Conservation (phyloP, 1,140 invertebrate genomes). For the Drosophila novamexicana region DNA sequence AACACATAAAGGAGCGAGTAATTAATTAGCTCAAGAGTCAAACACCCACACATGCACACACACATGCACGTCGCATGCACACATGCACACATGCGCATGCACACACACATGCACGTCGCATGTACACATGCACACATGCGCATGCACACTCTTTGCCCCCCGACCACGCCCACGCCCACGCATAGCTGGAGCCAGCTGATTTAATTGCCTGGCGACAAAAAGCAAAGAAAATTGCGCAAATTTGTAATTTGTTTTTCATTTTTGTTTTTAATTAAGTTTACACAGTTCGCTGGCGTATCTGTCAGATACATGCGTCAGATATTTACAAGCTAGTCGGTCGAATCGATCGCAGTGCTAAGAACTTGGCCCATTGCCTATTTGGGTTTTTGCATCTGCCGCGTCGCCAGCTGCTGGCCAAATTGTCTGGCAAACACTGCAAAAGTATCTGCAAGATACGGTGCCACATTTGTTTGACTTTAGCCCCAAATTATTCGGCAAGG, state of each 20-base stretch:
- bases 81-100: background rate
- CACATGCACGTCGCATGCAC: background rate
- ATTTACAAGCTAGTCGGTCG: conserved; percentile 6
- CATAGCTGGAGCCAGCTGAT: conserved; percentile 10
- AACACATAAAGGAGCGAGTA: conserved; percentile 28
- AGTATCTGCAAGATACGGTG: background rate
- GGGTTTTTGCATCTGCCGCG: no score
- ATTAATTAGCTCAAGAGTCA: conserved; percentile 64
- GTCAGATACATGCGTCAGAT: background rate
- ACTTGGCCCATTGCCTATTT: conserved; percentile 6
- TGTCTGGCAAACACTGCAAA: background rate
- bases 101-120: background rate
- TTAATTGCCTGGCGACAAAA: conserved; percentile 25
- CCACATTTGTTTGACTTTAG: background rate
- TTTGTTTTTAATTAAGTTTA: background rate
- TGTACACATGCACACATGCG: no score
- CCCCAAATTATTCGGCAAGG: background rate
- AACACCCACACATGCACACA: background rate
- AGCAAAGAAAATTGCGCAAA: no score
- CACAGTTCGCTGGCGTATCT: no score
- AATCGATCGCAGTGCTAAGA: background rate
- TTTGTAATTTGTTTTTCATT: background rate
- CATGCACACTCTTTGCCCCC: background rate
- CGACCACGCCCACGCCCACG: background rate
- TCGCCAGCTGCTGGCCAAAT: no score